Evolutionary conservation across 2,888 invertebrate genomes (phyloP), one percentile per base, ranked within the genome.

Genomic region (Sussaba pulchella): DNA sequence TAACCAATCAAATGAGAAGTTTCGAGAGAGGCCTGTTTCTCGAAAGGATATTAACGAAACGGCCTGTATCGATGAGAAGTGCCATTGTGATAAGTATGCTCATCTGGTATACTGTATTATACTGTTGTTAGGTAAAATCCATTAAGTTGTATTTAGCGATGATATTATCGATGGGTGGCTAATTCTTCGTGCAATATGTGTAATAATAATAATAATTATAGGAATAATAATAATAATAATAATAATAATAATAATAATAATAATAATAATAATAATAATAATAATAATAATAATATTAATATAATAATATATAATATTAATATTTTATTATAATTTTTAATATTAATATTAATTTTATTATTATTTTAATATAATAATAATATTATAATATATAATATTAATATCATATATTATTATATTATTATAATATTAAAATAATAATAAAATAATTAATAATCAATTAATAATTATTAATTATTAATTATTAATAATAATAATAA

Each of bases 1-100:
- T 41, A 19, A 54, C n/a, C 4, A 31, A 6, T 31, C 2, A 24
- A 14, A 9, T 26, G 6, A 24, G 36, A n/a, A 19, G 2, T 52
- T 21, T 41, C 0, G 52, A 41, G 24, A 5, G 5, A 19, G 26
- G 26, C 14, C 21, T 50, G 19, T 47, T 50, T 50, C n/a, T n/a
- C 36, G 39, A 17, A 39, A 26, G 24, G 9, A 24, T 12, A 5
- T 41, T n/a, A 41, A 52, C 3, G 31, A 31, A 69, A 54, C 26
- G 67, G 54, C 52, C 41, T 69, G 54, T 41, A 69, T n/a, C n/a
- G 67, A 54, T 69, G 54, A 69, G 67, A 52, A 69, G 59, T 47
- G 45, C 54, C 45, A 54, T 72, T 81, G 76, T 81, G 76, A 76
- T 81, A 69, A 41, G 69, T 67, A 41, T 74, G 43, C 52, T 26